Evolutionary conservation across 2,888 invertebrate genomes (phyloP).

Genomic region (Netelia inedita): DNA sequence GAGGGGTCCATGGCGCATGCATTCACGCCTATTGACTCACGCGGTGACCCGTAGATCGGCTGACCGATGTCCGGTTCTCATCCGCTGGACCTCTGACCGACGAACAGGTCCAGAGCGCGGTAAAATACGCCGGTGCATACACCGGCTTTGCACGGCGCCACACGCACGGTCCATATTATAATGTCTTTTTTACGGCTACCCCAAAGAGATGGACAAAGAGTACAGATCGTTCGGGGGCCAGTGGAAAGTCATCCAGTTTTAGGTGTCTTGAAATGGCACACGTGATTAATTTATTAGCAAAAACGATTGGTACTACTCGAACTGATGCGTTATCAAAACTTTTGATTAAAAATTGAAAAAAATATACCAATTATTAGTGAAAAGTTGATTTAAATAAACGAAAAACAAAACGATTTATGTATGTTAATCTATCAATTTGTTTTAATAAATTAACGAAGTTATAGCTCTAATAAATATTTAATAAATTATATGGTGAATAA

Average conservation of each 20-base stretch:
- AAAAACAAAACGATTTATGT: too few species aligned
- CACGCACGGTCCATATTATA: constrained; percentile 75
- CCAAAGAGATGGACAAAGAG: constrained; percentile 32
- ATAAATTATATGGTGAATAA: constrained; percentile 9
- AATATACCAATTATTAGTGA: too few species aligned
- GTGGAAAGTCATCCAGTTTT: not conserved
- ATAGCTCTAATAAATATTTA: not conserved
- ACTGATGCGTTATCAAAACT: too few species aligned
- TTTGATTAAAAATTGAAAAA: too few species aligned
- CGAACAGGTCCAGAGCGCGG: constrained; percentile 78
- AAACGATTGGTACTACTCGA: too few species aligned
- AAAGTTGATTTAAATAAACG: too few species aligned
- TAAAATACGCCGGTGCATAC: constrained; percentile 49
- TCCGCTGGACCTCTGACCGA: constrained; percentile 81
- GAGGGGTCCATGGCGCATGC: constrained; percentile 22
- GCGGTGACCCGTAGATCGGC: constrained; percentile 75
- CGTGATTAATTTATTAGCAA: too few species aligned
- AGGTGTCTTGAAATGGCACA: not conserved
- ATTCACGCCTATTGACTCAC: constrained; percentile 79
- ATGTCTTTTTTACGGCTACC: constrained; percentile 73
- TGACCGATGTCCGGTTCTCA: constrained; percentile 76
- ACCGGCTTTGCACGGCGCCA: constrained; percentile 61
- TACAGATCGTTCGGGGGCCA: constrained; percentile 26
- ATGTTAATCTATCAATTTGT: too few species aligned
- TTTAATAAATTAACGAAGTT: too few species aligned